Evolutionary conservation across 2,797 vertebrate species (phyloP).

Genomic region (Rhyacichthys aspro): DNA sequence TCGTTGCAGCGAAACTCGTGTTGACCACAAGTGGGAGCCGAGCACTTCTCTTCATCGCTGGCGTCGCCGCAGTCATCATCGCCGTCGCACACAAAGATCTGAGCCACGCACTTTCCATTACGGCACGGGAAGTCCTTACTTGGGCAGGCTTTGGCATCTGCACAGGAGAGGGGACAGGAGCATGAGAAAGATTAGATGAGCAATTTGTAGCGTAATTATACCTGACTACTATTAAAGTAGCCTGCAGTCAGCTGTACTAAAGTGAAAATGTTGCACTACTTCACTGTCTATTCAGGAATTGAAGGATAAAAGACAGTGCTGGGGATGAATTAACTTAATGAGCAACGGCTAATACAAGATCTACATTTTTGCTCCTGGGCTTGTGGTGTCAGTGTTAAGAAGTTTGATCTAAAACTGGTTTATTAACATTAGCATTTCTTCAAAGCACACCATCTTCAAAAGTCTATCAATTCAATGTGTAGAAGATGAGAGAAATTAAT

Average conservation of each 20-base stretch:
- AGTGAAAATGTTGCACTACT: conserved; percentile 16
- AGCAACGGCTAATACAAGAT: conserved; percentile 25
- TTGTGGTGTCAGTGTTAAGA: conserved; percentile 13
- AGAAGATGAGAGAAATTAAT: neutral
- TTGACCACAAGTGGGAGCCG: conserved; percentile 85
- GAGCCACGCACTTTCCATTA: conserved; percentile 89
- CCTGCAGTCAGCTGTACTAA: conserved; percentile 2
- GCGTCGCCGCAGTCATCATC: conserved; percentile 87
- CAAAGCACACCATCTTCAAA: conserved; percentile 1
- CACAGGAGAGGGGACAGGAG: neutral
- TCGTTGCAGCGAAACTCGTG: conserved; percentile 94
- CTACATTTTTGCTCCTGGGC: conserved; percentile 22
- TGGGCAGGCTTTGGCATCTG: conserved; percentile 86
- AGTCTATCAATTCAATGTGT: conserved; percentile 1
- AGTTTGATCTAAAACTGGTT: conserved; percentile 18
- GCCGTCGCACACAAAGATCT: conserved; percentile 90
- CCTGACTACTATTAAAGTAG: conserved; percentile 1
- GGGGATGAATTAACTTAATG: conserved; percentile 34
- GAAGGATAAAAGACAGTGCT: conserved; percentile 14
- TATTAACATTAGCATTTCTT: neutral
- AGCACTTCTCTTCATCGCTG: conserved; percentile 92
- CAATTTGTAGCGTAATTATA: neutral
- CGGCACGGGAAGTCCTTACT: conserved; percentile 87
- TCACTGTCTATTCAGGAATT: conserved; percentile 12
- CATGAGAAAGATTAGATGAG: neutral